Percentiles rank a stretch among this genome's conserved stretches.
phyloP scores from a whole-genome alignment of 2,888 invertebrate genomes.

The Hypolimnas misippus region DNA sequence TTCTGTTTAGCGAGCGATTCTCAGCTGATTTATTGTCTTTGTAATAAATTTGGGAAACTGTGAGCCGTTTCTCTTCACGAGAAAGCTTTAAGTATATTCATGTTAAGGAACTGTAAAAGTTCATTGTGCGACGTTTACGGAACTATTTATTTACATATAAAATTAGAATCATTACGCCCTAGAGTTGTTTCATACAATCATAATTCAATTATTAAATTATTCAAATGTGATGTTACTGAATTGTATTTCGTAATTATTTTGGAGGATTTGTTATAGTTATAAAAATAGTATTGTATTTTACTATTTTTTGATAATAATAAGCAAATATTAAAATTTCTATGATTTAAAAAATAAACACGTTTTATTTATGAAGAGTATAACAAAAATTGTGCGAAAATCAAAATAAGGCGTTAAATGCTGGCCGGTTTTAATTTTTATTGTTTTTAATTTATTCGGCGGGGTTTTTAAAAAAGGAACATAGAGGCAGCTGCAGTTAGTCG shows the following conservation, averaged over 20 bases:
- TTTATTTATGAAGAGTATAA: too few relatives aligned
- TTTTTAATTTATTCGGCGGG: conserved; percentile 32
- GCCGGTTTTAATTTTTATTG: not conserved
- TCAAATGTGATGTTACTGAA: too few relatives aligned
- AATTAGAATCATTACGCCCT: not conserved
- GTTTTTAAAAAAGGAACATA: conserved; percentile 57
- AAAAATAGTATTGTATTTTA: too few relatives aligned
- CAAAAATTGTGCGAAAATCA: not conserved
- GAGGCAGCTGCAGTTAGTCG: conserved; percentile 72
- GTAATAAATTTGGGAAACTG: conserved; percentile 74
- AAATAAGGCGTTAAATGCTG: not conserved
- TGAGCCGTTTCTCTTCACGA: conserved; percentile 35
- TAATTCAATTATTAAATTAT: not conserved
- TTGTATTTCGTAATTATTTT: too few relatives aligned
- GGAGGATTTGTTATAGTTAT: too few relatives aligned
- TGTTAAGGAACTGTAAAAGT: conserved; percentile 27
- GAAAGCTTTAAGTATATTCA: conserved; percentile 45
- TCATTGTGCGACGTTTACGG: conserved; percentile 9
- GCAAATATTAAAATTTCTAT: too few relatives aligned
- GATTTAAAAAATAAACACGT: too few relatives aligned
- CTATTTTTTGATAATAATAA: too few relatives aligned
- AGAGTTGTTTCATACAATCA: not conserved
- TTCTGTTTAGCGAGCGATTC: conserved; percentile 79
- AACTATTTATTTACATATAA: conserved; percentile 6
- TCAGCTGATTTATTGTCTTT: conserved; percentile 78